A percentile compares a stretch with the other conserved stretches of the same genome.
These are phyloP conservation scores for Monochamus saltuarius DNA, from an alignment of 1,140 invertebrate genomes.

Conservation along the genomic window DNA sequence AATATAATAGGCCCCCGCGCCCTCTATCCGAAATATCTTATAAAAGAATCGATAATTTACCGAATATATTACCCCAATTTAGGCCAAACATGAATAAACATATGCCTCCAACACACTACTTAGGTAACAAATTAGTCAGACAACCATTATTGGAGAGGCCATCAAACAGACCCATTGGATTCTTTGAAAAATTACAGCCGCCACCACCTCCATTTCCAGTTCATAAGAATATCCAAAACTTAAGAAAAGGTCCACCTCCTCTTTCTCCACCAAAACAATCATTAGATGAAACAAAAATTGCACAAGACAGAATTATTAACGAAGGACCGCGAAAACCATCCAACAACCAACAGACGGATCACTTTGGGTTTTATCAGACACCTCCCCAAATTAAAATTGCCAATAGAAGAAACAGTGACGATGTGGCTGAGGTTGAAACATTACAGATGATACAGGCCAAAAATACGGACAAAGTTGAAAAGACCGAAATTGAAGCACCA, in stretches of 20 bases:
- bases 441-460: slow-evolving; percentile 66
- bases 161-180: slow-evolving; percentile 48
- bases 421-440: slow-evolving; percentile 55
- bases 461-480: slow-evolving; percentile 41
- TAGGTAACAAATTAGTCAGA: slow-evolving; percentile 37
- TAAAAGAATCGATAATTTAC: slow-evolving; percentile 55
- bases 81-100: slow-evolving; percentile 57
- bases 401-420: slow-evolving; percentile 40
- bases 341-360: slow-evolving; percentile 15
- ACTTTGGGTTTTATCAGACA: slow-evolving; percentile 42
- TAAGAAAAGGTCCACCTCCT: slow-evolving; percentile 21
- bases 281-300: slow-evolving; percentile 33
- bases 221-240: slow-evolving; percentile 39
- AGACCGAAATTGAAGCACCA: neutral
- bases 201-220: slow-evolving; percentile 51
- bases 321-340: slow-evolving; percentile 30
- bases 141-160: slow-evolving; percentile 50
- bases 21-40: slow-evolving; percentile 43
- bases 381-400: slow-evolving; percentile 43
- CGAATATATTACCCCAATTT: slow-evolving; percentile 72
- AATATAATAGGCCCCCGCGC: slow-evolving; percentile 46
- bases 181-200: slow-evolving; percentile 53
- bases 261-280: slow-evolving; percentile 26
- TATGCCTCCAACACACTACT: slow-evolving; percentile 22
- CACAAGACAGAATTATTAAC: slow-evolving; percentile 37